Evolutionary conservation across 2,797 vertebrate genomes (phyloP).

Genomic region (Dallia pectoralis): DNA sequence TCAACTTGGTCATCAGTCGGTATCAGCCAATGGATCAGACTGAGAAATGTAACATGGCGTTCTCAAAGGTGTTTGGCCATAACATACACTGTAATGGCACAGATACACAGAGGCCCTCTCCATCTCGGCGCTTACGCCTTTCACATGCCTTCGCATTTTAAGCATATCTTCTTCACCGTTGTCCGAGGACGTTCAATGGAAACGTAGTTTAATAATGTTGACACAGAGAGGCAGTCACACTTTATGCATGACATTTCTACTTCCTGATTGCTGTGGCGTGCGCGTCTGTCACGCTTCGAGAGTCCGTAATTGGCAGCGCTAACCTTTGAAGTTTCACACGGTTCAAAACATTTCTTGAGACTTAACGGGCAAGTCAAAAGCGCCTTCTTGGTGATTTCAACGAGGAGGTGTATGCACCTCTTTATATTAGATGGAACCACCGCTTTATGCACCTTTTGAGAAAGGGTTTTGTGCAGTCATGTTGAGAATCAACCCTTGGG

Average conservation of each 20-base stretch:
- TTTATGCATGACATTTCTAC: slow-evolving; percentile 14
- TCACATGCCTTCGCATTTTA: not conserved
- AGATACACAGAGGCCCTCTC: not conserved
- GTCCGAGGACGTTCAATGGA: not conserved
- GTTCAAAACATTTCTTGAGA: not conserved
- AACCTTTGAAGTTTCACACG: slow-evolving; percentile 10
- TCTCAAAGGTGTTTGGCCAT: no score
- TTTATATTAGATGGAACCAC: slow-evolving; percentile 8
- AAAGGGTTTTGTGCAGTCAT: slow-evolving; percentile 58
- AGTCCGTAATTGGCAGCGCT: slow-evolving; percentile 40
- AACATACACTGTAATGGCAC: no score
- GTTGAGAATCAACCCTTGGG: slow-evolving; percentile 29
- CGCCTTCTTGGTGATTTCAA: slow-evolving; percentile 33
- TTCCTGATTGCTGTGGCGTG: slow-evolving; percentile 17
- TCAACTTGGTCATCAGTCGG: no score
- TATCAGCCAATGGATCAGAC: no score
- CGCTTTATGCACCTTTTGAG: slow-evolving; percentile 73
- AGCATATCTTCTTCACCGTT: not conserved
- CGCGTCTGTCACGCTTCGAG: slow-evolving; percentile 41
- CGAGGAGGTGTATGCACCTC: slow-evolving; percentile 50
- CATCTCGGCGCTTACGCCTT: not conserved
- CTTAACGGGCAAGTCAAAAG: not conserved
- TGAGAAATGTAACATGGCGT: no score
- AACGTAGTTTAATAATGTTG: not conserved
- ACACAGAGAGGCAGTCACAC: not conserved